Percentiles rank a stretch among this genome's conserved stretches.
These are phyloP conservation scores for Athene cunicularia DNA, from an alignment of 2,113 vertebrate species.

Conservation along the genomic window DNA sequence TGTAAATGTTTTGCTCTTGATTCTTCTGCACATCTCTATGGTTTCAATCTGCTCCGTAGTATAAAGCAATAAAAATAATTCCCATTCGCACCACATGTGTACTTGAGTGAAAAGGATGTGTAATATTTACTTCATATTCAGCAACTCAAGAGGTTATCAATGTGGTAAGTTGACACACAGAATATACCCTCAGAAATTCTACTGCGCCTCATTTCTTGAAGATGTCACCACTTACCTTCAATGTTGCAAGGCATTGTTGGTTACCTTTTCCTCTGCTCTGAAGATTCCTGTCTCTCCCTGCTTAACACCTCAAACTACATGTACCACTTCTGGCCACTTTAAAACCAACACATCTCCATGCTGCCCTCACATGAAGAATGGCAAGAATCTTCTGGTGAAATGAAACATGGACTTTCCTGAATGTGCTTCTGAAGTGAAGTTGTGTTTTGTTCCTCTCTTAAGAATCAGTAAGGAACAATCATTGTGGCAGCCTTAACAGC, in stretches of 20 bases:
- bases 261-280: background rate
- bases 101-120: background rate
- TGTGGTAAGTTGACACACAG: background rate
- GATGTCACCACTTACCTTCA: background rate
- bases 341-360: background rate
- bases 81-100: background rate
- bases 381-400: background rate
- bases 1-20: background rate
- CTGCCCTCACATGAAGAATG: background rate
- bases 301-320: background rate
- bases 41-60: background rate
- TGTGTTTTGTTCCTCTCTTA: background rate
- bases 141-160: background rate
- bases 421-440: background rate
- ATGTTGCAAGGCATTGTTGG: background rate
- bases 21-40: background rate
- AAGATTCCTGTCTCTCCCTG: background rate
- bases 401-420: background rate
- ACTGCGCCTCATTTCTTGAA: background rate
- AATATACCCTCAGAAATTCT: background rate
- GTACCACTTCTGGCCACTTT: background rate
- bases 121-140: background rate
- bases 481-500: background rate
- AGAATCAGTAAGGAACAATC: background rate
- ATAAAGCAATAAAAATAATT: background rate